These are phyloP conservation scores for Cataglyphis cursor DNA, from an alignment of 2,888 invertebrate genomes.

Conservation along the genomic window DNA sequence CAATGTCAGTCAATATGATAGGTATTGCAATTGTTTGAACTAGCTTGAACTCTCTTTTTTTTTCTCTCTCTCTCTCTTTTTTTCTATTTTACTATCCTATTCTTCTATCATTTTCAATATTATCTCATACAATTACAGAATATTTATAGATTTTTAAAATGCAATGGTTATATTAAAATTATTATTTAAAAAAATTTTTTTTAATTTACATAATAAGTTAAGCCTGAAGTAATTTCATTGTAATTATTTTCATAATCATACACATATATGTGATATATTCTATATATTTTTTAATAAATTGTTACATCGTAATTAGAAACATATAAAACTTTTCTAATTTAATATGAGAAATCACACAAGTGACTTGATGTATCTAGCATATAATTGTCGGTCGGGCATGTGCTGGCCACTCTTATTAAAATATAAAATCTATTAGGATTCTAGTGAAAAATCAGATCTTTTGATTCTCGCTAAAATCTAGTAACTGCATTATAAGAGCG, in stretches of 20 bases:
- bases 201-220: neutral
- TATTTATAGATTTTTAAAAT: neutral
- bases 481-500: slow-evolving; percentile 24
- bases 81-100: neutral
- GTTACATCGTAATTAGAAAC: neutral
- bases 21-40: neutral
- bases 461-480: slow-evolving; percentile 37
- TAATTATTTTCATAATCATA: neutral
- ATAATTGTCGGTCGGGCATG: slow-evolving; percentile 59
- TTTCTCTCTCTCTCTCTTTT: no score
- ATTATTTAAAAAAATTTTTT: neutral
- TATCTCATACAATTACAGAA: neutral
- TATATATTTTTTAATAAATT: neutral
- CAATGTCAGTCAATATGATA: slow-evolving; percentile 19
- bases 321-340: neutral
- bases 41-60: slow-evolving; percentile 1
- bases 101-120: neutral
- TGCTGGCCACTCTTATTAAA: slow-evolving; percentile 64
- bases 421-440: slow-evolving; percentile 66
- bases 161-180: neutral
- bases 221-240: neutral
- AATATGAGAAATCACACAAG: neutral
- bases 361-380: neutral
- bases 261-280: neutral
- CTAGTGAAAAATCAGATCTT: slow-evolving; percentile 39